Evolutionary conservation across 1,140 invertebrate species (phyloP).

Genomic region (Pseudomyrmex concolor): DNA sequence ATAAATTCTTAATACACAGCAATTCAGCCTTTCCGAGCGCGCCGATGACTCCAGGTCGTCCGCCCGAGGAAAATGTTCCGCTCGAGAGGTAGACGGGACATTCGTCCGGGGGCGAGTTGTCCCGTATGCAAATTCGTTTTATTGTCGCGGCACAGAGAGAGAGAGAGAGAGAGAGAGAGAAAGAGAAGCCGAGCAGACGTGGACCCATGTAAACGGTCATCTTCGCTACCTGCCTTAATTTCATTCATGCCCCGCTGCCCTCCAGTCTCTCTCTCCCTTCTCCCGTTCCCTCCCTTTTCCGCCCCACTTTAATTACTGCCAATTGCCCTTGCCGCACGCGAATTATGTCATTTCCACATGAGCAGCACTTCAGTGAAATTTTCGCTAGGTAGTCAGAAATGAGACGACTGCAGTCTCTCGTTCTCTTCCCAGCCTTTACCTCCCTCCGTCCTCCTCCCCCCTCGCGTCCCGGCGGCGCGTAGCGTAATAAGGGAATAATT

Average conservation of each 20-base stretch:
- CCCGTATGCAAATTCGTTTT: constrained; percentile 84
- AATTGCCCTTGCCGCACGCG: constrained; percentile 82
- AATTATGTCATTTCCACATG: constrained; percentile 83
- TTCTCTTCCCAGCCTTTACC: constrained; percentile 45
- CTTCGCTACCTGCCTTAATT: constrained; percentile 82
- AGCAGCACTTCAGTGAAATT: constrained; percentile 76
- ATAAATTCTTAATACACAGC: constrained; percentile 60
- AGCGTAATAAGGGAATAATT: constrained; percentile 76
- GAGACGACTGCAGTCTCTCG: constrained; percentile 66
- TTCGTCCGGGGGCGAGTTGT: constrained; percentile 78
- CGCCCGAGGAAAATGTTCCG: constrained; percentile 77
- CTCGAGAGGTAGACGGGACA: constrained; percentile 72
- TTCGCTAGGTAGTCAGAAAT: constrained; percentile 73
- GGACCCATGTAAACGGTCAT: constrained; percentile 82
- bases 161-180: constrained; percentile 75
- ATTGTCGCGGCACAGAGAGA: constrained; percentile 80
- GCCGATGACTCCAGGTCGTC: constrained; percentile 78
- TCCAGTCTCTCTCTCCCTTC: constrained; percentile 26
- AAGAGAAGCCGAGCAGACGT: constrained; percentile 75
- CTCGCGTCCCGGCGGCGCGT: constrained; percentile 44
- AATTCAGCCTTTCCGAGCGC: constrained; percentile 65
- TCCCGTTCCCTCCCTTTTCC: constrained; percentile 44
- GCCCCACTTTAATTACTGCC: constrained; percentile 83
- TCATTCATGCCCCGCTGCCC: constrained; percentile 76
- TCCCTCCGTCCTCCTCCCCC: not conserved